Conservation (phyloP, 2,113 vertebrate species). For the Columba janthina region DNA sequence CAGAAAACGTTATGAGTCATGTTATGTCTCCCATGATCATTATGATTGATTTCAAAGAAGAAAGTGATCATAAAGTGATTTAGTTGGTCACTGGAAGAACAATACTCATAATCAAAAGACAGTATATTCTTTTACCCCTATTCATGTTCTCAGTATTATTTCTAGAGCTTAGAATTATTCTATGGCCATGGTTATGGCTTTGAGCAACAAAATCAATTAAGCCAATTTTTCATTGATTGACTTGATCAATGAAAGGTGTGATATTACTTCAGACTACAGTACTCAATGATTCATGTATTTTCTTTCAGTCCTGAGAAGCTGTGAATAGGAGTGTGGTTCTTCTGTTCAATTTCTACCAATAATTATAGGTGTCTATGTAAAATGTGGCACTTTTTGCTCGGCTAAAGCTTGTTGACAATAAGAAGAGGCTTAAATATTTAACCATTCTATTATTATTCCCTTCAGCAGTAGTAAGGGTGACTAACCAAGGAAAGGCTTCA, state of each 20-base stretch:
- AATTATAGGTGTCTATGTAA: background rate
- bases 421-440: background rate
- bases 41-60: background rate
- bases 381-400: background rate
- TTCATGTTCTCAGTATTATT: background rate
- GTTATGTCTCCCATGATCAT: background rate
- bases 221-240: background rate
- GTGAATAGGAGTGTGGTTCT: background rate
- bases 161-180: background rate
- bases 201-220: background rate
- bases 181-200: background rate
- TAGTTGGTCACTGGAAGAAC: background rate
- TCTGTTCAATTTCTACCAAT: background rate
- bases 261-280: background rate
- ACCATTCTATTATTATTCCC: background rate
- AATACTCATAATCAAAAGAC: background rate
- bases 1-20: background rate
- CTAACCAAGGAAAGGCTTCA: background rate
- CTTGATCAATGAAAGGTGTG: background rate
- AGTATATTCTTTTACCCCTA: background rate
- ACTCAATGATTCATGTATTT: background rate
- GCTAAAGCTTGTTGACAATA: background rate
- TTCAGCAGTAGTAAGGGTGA: background rate
- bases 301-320: background rate
- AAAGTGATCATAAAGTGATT: background rate